Conservation (phyloP, 2,797 vertebrate species). For the Enteromius anoplus region DNA sequence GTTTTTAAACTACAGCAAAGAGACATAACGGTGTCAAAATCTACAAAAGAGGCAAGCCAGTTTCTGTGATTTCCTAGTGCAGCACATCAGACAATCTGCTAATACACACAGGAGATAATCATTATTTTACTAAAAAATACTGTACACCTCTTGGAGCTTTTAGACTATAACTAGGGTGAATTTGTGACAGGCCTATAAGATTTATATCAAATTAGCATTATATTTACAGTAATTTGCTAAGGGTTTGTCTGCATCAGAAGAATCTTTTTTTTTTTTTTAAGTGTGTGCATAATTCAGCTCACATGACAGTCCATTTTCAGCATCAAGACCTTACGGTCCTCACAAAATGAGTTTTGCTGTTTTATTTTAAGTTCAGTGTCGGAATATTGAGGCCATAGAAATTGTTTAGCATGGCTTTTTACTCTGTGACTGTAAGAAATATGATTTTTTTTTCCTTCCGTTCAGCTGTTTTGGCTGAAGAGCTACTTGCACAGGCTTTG, state of each 20-base stretch:
- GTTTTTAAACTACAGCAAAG: not conserved
- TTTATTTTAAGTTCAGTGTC: not conserved
- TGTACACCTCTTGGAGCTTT: not conserved
- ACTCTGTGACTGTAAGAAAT: constrained; percentile 10
- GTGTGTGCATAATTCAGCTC: constrained; percentile 8
- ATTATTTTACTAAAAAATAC: not conserved
- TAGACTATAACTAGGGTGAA: not conserved
- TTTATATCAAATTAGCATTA: not conserved
- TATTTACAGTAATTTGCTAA: not conserved
- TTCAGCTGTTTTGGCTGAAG: not conserved
- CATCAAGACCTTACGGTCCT: constrained; percentile 6
- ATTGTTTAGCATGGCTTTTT: constrained; percentile 33
- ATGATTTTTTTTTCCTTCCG: constrained; percentile 8
- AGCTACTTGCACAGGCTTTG: not conserved
- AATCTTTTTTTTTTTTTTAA: not conserved
- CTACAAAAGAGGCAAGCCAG: not conserved
- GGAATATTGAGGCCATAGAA: constrained; percentile 20
- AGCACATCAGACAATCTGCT: not conserved
- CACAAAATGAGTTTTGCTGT: not conserved
- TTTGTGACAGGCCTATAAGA: not conserved
- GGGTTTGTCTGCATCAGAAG: not conserved
- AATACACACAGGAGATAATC: not conserved
- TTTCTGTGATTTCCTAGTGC: not conserved
- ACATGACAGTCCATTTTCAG: not conserved
- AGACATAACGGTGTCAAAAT: not conserved